Conservation (phyloP, 2,888 invertebrate species). For the Eupithecia insigniata region DNA sequence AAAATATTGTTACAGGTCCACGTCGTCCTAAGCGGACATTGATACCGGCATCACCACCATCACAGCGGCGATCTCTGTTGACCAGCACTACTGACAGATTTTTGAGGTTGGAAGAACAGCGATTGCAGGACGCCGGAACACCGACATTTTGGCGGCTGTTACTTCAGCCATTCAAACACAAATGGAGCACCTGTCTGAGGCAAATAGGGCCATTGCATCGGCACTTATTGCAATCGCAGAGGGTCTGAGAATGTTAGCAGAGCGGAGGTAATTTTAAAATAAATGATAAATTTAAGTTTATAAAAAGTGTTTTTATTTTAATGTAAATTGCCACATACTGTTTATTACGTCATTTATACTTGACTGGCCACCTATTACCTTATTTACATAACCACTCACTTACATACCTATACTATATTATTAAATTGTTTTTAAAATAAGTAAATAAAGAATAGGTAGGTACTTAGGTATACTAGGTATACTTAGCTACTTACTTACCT, state of each 20-base stretch:
- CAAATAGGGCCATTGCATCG: constrained; percentile 8
- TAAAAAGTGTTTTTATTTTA: background rate
- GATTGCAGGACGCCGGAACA: constrained; percentile 10
- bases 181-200: constrained; percentile 1
- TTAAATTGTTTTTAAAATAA: no score
- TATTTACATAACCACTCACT: no score
- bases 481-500: no score
- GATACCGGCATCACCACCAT: constrained; percentile 7
- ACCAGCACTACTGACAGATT: constrained; percentile 14
- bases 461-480: no score
- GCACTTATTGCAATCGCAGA: constrained; percentile 9
- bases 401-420: no score
- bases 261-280: constrained; percentile 10
- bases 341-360: no score
- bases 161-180: constrained; percentile 1
- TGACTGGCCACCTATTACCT: no score
- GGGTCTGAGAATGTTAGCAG: constrained; percentile 8
- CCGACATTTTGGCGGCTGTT: constrained; percentile 6
- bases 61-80: constrained; percentile 14
- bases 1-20: constrained; percentile 18
- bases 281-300: background rate
- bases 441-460: no score
- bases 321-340: no score
- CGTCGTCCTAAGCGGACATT: constrained; percentile 10
- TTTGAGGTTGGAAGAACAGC: constrained; percentile 19